Evolutionary conservation across 2,888 invertebrate genomes (phyloP).

Genomic region (Saturnia pavonia): DNA sequence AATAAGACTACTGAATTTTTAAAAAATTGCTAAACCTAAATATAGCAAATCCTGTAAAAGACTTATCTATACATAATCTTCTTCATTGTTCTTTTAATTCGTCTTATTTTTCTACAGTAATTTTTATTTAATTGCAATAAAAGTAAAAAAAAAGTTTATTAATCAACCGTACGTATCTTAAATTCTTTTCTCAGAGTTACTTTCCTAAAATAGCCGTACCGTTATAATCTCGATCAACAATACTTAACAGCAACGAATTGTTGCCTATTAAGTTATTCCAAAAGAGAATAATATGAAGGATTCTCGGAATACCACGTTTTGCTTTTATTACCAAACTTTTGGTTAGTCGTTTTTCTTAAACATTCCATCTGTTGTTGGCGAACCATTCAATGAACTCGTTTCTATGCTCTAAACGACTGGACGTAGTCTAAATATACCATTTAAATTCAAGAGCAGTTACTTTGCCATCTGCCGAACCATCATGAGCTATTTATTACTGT

Average conservation of each 20-base stretch:
- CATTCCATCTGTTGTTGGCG: slow-evolving; percentile 67
- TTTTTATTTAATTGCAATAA: background rate
- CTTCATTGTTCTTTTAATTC: background rate
- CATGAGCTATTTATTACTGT: slow-evolving; percentile 67
- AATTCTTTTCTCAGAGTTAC: slow-evolving; percentile 1
- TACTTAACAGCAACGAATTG: slow-evolving; percentile 4
- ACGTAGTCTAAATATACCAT: slow-evolving; percentile 73
- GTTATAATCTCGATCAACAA: slow-evolving; percentile 9
- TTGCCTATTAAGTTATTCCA: slow-evolving; percentile 29
- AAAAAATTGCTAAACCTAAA: background rate
- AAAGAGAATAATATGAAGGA: slow-evolving; percentile 45
- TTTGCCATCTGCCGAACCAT: slow-evolving; percentile 57
- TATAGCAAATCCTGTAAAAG: background rate
- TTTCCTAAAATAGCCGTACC: slow-evolving; percentile 3
- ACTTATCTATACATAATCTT: background rate
- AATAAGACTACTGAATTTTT: too few species aligned
- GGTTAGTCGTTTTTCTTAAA: slow-evolving; percentile 66
- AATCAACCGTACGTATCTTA: background rate
- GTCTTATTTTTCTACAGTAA: background rate
- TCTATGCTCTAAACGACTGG: slow-evolving; percentile 71
- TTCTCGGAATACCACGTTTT: slow-evolving; percentile 50
- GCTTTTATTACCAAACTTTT: slow-evolving; percentile 67
- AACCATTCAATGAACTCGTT: slow-evolving; percentile 73
- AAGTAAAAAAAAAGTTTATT: background rate
- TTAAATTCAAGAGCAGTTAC: slow-evolving; percentile 75